Conservation (phyloP, 2,888 invertebrate species). For the Trissolcus japonicus region DNA sequence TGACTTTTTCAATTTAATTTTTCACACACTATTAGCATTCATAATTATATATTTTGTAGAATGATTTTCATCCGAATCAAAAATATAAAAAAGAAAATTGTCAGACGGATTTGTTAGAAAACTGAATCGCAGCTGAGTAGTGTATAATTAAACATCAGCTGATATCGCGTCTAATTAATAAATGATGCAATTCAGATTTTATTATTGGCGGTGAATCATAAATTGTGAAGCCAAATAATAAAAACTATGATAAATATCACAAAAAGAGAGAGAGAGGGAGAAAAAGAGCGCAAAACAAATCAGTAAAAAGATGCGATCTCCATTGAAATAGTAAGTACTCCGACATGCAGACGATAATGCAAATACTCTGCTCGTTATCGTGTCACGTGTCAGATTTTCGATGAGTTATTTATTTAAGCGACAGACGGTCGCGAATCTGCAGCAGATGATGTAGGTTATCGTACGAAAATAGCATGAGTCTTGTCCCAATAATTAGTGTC, state of each 20-base stretch:
- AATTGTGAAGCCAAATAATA: constrained; percentile 25
- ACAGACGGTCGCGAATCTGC: constrained; percentile 63
- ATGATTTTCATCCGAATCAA: background rate
- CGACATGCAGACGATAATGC: constrained; percentile 73
- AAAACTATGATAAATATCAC: constrained; percentile 25
- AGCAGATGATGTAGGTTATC: constrained; percentile 70
- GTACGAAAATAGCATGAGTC: constrained; percentile 71
- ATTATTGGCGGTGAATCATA: constrained; percentile 35
- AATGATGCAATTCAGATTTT: constrained; percentile 23
- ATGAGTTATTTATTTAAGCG: constrained; percentile 71
- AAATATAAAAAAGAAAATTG: background rate
- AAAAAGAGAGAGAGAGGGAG: constrained; percentile 4
- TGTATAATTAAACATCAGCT: constrained; percentile 1
- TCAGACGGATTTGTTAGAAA: background rate
- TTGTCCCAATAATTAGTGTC: constrained; percentile 68
- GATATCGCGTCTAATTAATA: background rate
- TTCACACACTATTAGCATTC: too few species aligned
- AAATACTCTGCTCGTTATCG: constrained; percentile 72
- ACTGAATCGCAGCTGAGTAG: background rate
- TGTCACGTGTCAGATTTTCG: constrained; percentile 73
- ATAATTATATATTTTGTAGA: background rate
- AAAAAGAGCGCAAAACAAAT: background rate
- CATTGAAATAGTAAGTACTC: constrained; percentile 69
- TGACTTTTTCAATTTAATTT: too few species aligned
- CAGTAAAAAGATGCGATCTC: constrained; percentile 38